phyloP scores from a whole-genome alignment of 2,888 invertebrate species.

The Stenotaenia linearis region DNA sequence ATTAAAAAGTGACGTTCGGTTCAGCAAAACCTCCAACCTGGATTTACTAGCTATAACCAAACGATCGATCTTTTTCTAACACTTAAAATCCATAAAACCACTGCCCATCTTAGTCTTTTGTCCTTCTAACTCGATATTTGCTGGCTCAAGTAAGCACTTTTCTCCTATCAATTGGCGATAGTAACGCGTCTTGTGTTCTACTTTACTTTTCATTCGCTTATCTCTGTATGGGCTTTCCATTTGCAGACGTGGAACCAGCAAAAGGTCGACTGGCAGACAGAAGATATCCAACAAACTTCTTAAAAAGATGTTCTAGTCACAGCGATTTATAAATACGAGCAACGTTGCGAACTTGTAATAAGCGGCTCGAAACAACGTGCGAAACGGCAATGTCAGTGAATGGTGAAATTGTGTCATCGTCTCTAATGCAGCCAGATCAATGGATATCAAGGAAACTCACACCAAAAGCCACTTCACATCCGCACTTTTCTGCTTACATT shows the following conservation, averaged over 20 bases:
- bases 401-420: background rate
- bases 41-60: too few relatives aligned
- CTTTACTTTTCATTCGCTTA: background rate
- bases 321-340: background rate
- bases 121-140: background rate
- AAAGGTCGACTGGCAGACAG: background rate
- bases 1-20: too few relatives aligned
- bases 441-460: background rate
- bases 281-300: background rate
- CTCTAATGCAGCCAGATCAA: background rate
- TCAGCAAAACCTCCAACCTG: too few relatives aligned
- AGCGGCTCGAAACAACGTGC: background rate
- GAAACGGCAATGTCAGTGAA: background rate
- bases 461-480: background rate
- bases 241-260: background rate
- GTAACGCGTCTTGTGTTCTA: background rate
- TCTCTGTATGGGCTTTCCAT: slow-evolving; percentile 4
- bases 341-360: background rate
- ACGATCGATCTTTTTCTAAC: too few relatives aligned
- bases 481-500: background rate
- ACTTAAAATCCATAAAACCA: background rate
- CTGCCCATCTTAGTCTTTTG: background rate
- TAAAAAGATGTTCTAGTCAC: background rate
- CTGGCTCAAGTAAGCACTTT: background rate
- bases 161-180: background rate